Base-by-base conservation (phyloP, 1,140 invertebrate genomes). In the Drosophila rufa region DNA sequence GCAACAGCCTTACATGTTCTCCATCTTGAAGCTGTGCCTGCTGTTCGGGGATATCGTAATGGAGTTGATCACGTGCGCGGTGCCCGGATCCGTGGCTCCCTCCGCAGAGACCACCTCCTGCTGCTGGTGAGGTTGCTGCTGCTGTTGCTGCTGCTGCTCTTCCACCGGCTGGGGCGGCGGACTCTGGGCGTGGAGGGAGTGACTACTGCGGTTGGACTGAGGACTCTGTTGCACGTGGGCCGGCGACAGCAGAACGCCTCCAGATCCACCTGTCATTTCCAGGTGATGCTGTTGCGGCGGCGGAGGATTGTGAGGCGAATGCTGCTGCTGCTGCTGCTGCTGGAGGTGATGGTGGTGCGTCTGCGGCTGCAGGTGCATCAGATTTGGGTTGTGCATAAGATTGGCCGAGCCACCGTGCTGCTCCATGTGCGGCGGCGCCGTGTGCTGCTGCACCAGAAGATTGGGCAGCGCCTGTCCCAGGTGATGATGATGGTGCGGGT, bases 21-120 rank as follows among this genome's bases (percentile, higher is more conserved):
- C 92, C 60, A 93, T 92, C 74, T 93, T 93, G 42, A 93, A 93
- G 60, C 79, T 89, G 53, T 91, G 91, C 36, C 87, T 79, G 48
- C 68, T 91, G 57, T 67, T 82, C 9, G 92, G 87, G 27, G 92
- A 93, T 83, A 92, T 92, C 55, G 92, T 92, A 64, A 92, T 92
- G 33, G 92, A 91, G 66, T 92, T 81, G 38, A 92, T 92, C n/a
- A 92, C 91, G 50, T 92, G 91, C n/a, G 83, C 79, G 3, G 75
- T 62, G 15, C 75, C 58, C 8, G 71, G 30, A 55, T 70, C 64
- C 11, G 67, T 45, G 6, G 75, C 38, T 42, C 74, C 83, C 25
- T 90, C 85, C 8, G 85, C 46, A 15, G 67, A 57, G 22, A 79
- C 71, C 50, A 75, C 80, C 8, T 68, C 45, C 43, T 73, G 67